Evolutionary conservation across 2,797 vertebrate species (phyloP).

Genomic region (Cyclopterus lumpus): DNA sequence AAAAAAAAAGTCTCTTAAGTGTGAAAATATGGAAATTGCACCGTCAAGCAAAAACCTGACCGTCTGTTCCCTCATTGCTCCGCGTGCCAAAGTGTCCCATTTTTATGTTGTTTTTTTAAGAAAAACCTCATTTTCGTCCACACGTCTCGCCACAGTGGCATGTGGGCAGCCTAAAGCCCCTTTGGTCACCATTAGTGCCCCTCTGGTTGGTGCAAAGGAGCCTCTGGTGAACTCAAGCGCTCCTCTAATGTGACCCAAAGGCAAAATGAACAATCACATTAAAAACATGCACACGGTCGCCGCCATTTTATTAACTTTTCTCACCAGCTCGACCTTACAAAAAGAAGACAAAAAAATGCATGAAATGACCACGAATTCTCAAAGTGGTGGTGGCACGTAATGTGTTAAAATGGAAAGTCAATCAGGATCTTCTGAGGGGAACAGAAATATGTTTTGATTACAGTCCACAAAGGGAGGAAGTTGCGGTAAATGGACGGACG

Average conservation of each 20-base stretch:
- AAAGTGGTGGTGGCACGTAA: background rate
- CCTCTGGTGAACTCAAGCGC: constrained; percentile 2
- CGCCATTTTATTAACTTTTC: background rate
- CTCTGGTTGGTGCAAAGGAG: constrained; percentile 23
- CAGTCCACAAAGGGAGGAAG: background rate
- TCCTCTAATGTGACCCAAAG: constrained; percentile 14
- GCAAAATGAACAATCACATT: constrained; percentile 24
- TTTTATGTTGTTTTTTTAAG: too few species aligned
- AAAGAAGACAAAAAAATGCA: too few species aligned
- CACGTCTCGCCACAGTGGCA: constrained; percentile 34
- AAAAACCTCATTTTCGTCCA: constrained; percentile 31
- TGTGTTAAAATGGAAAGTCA: background rate
- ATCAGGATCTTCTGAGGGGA: background rate
- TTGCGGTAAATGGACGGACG: background rate
- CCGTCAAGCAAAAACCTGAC: constrained; percentile 47
- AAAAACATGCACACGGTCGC: background rate
- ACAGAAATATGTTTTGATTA: background rate
- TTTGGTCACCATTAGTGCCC: constrained; percentile 43
- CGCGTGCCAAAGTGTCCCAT: constrained; percentile 44
- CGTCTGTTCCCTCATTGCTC: constrained; percentile 29
- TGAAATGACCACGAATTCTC: background rate
- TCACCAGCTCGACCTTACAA: background rate
- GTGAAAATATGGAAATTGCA: constrained; percentile 59
- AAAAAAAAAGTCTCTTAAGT: constrained; percentile 26
- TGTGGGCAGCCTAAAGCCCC: constrained; percentile 22